Evolutionary conservation across 2,113 vertebrate genomes (phyloP).

Genomic region (Bubo bubo): DNA sequence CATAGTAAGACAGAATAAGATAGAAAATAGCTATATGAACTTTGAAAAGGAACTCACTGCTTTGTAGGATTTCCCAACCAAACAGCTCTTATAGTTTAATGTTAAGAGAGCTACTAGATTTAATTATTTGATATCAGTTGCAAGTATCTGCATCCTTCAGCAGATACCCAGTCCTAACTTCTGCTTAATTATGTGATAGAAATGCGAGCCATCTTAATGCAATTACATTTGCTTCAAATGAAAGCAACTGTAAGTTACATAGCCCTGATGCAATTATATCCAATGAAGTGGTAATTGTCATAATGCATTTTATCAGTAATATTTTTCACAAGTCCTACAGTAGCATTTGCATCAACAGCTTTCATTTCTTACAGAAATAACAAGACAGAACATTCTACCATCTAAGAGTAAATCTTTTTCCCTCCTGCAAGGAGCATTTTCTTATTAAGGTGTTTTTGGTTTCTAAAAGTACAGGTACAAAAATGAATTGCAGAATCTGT

Average conservation of each 20-base stretch:
- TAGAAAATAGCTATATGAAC: neutral
- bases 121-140: neutral
- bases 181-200: neutral
- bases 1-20: neutral
- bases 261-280: neutral
- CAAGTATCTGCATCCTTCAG: neutral
- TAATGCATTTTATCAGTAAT: neutral
- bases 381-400: neutral
- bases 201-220: neutral
- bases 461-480: neutral
- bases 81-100: neutral
- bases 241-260: neutral
- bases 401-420: neutral
- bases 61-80: neutral
- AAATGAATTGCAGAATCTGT: neutral
- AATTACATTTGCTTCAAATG: neutral
- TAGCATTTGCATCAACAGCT: neutral
- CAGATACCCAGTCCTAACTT: neutral
- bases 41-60: neutral
- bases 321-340: neutral
- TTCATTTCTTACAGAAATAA: neutral
- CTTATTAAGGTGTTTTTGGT: neutral
- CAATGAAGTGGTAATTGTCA: neutral
- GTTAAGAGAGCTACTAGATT: neutral
- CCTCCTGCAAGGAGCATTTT: neutral